phyloP scores from a whole-genome alignment of 2,113 vertebrate species.

The Morone saxatilis region DNA sequence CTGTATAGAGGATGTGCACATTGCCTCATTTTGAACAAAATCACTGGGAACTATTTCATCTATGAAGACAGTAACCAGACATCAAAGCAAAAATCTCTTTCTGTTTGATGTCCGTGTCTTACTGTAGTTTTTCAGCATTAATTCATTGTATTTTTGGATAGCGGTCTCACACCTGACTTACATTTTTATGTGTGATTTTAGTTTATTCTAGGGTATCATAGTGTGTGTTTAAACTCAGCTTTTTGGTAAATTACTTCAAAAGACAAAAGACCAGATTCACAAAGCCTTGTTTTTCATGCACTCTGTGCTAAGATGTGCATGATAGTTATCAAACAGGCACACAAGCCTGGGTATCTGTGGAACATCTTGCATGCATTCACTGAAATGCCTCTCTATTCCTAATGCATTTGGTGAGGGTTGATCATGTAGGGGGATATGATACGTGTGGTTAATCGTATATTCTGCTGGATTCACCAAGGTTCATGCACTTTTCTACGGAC shows the following conservation, averaged over 20 bases:
- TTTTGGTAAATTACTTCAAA: not conserved
- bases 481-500: not conserved
- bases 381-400: conserved; percentile 9
- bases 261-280: not conserved
- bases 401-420: conserved; percentile 5
- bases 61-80: conserved; percentile 58
- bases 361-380: conserved; percentile 7
- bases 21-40: conserved; percentile 49
- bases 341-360: not conserved
- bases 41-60: conserved; percentile 52
- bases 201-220: conserved; percentile 6
- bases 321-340: not conserved
- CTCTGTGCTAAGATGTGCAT: not conserved
- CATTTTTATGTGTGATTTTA: conserved; percentile 7
- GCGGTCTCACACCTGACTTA: conserved; percentile 5
- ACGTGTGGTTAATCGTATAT: conserved; percentile 1
- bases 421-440: not conserved
- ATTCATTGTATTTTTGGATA: not conserved
- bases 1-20: conserved; percentile 54
- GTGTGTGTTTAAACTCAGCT: not conserved
- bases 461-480: conserved; percentile 3
- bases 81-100: conserved; percentile 66
- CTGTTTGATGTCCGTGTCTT: conserved; percentile 65
- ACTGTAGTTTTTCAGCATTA: conserved; percentile 48
- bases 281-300: not conserved